Base-by-base conservation (phyloP, 2,888 invertebrate species). In the Seladonia tumulorum region DNA sequence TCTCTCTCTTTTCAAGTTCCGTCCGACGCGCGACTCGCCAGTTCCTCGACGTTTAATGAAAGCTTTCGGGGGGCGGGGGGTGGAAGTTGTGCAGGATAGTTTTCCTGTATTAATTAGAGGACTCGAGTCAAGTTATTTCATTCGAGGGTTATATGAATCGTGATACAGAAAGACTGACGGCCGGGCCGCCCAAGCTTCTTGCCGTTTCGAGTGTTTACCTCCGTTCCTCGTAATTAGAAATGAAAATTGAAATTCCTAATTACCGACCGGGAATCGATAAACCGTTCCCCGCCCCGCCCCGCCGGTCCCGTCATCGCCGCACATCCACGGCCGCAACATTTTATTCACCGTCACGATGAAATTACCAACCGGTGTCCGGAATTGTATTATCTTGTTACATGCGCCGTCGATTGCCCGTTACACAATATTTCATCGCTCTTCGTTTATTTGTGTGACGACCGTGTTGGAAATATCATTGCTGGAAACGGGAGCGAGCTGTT, bases 71-170 rank as follows among this genome's bases (percentile, higher is more conserved):
- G 35, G 35, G 57, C 12, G n/a, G 35, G 35, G 10, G 42, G 73
- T 25, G 25, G 75, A 16, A 79, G 63, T 57, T 74, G 45, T 71
- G 79, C 77, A 39, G n/a, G 79, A 83, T 86, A 83, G 85, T 86
- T 86, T 76, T 81, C 81, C 86, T 81, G 73, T 85, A 86, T 86
- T 86, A 86, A 86, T 86, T 86, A 85, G 76, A 81, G 66, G 73
- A 45, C 68, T 76, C 60, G 76, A 60, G 42, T 42, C 63, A n/a
- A 79, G 83, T 85, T 75, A 63, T 71, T 72, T 57, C 79, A 18
- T 68, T n/a, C 35, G 84, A 35, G 25, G 73, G 35, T 73, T 70
- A 70, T 83, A 74, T 29, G 42, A 70, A 42, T 49, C 49, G 49
- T 18, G 35, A 49, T 60, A 60, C 25, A 70, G 78, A 66, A 60